A percentile compares a stretch with the other conserved stretches of the same genome.
phyloP scores from a whole-genome alignment of 1,140 invertebrate species.

The Drosophila cardini region DNA sequence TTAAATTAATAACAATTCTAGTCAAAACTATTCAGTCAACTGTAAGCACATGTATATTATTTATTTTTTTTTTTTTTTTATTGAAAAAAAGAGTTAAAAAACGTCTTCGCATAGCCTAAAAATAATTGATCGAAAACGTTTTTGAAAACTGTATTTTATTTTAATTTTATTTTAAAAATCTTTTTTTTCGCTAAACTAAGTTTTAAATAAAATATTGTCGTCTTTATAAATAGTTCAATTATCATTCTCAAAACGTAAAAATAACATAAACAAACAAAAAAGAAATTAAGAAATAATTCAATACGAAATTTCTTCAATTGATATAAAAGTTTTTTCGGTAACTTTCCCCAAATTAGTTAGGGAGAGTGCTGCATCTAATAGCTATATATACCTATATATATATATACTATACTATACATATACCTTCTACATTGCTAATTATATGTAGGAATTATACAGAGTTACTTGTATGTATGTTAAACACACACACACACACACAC shows the following conservation, averaged over 20 bases:
- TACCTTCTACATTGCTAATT: slow-evolving; percentile 19
- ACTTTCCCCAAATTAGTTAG: slow-evolving; percentile 4
- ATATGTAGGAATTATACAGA: slow-evolving; percentile 36
- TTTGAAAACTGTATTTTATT: slow-evolving; percentile 1
- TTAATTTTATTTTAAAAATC: not conserved
- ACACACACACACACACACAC: not conserved
- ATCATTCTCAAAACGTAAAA: slow-evolving; percentile 8
- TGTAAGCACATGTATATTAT: slow-evolving; percentile 22
- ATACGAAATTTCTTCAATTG: slow-evolving; percentile 13
- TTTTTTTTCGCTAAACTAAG: slow-evolving; percentile 25
- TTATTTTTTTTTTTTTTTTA: slow-evolving; percentile 20
- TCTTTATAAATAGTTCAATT: slow-evolving; percentile 46
- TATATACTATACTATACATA: slow-evolving; percentile 15
- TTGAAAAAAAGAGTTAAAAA: slow-evolving; percentile 23
- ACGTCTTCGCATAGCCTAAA: slow-evolving; percentile 39
- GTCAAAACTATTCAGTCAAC: slow-evolving; percentile 31
- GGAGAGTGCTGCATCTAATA: slow-evolving; percentile 11
- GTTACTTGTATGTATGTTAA: slow-evolving; percentile 46
- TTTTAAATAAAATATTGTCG: slow-evolving; percentile 39
- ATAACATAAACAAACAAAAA: no score
- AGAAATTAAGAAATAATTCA: not conserved
- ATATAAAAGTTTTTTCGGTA: slow-evolving; percentile 27
- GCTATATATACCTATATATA: slow-evolving; percentile 1
- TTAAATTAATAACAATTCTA: slow-evolving; percentile 30
- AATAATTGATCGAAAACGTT: slow-evolving; percentile 24